phyloP scores from a whole-genome alignment of 2,888 invertebrate genomes.

The Pyrrhosoma nymphula region DNA sequence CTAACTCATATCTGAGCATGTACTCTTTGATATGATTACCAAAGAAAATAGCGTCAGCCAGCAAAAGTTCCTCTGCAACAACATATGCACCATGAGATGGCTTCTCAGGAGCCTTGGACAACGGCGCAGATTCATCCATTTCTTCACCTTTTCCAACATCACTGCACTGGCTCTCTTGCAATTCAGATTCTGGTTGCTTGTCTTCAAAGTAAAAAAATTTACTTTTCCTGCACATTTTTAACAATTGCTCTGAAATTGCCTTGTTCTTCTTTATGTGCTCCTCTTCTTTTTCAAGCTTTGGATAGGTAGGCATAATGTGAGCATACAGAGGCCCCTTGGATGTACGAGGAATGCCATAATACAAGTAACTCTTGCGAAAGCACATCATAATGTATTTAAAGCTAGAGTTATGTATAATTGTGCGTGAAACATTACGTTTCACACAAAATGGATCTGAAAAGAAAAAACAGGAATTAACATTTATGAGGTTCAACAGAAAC shows the following conservation, averaged over 20 bases:
- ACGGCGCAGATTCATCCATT: background rate
- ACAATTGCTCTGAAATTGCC: background rate
- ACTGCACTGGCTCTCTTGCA: background rate
- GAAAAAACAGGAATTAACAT: conserved; percentile 60
- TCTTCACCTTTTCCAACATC: background rate
- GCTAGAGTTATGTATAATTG: conserved; percentile 77
- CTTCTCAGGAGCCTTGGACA: background rate
- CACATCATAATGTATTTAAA: conserved; percentile 79
- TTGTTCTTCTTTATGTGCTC: background rate
- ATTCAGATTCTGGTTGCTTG: background rate
- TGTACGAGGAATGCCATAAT: conserved; percentile 78
- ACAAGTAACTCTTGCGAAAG: conserved; percentile 77
- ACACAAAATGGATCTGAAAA: conserved; percentile 78
- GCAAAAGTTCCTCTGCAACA: conserved; percentile 8
- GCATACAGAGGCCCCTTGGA: conserved; percentile 75
- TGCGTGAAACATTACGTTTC: conserved; percentile 78
- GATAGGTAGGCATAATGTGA: conserved; percentile 68
- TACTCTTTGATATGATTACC: background rate
- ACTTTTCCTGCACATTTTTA: background rate
- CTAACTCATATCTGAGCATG: background rate
- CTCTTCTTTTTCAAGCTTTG: background rate
- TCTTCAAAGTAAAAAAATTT: background rate
- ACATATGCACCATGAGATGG: background rate
- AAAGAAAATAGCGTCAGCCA: conserved; percentile 23
- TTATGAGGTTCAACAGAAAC: background rate